A percentile compares a stretch with the other conserved stretches of the same genome.
Conservation (phyloP, 2,888 invertebrate genomes). For the Matsumyia berberina region DNA sequence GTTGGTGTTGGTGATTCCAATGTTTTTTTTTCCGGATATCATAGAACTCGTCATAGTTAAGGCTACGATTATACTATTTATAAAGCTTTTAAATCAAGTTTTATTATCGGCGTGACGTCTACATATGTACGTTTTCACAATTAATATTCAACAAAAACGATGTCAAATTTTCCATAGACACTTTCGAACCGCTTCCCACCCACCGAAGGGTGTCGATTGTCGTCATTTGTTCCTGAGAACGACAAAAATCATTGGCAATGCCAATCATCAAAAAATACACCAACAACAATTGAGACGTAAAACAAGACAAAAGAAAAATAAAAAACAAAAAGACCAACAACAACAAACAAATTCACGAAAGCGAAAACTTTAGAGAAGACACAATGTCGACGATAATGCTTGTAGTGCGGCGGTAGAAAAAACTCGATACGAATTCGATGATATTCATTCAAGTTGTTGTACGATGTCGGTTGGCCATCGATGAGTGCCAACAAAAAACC, state of each 20-base stretch:
- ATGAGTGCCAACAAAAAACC: conserved; percentile 54
- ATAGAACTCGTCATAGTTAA: too few relatives aligned
- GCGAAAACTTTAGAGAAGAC: conserved; percentile 61
- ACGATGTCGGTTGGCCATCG: conserved; percentile 57
- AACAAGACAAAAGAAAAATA: conserved; percentile 28
- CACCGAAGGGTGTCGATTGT: conserved; percentile 3
- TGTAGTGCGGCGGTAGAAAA: conserved; percentile 39
- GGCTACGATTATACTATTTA: too few relatives aligned
- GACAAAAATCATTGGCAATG: conserved; percentile 58
- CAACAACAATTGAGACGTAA: neutral
- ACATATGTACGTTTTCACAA: too few relatives aligned
- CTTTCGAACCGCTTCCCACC: conserved; percentile 12
- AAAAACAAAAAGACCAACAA: conserved; percentile 13
- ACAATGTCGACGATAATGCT: conserved; percentile 61
- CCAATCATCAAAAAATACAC: conserved; percentile 51
- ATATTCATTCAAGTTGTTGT: conserved; percentile 68
- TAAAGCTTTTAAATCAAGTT: too few relatives aligned
- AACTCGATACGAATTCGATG: conserved; percentile 55
- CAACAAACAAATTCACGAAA: conserved; percentile 21
- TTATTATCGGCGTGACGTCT: too few relatives aligned
- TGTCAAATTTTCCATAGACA: conserved; percentile 1
- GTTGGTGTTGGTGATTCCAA: too few relatives aligned
- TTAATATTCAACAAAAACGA: too few relatives aligned
- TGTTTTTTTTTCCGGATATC: too few relatives aligned
- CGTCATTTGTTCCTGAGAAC: conserved; percentile 16